Evolutionary conservation across 2,888 invertebrate species (phyloP), one percentile per base, ranked within the genome.

Genomic region (Pyrochroa serraticornis): DNA sequence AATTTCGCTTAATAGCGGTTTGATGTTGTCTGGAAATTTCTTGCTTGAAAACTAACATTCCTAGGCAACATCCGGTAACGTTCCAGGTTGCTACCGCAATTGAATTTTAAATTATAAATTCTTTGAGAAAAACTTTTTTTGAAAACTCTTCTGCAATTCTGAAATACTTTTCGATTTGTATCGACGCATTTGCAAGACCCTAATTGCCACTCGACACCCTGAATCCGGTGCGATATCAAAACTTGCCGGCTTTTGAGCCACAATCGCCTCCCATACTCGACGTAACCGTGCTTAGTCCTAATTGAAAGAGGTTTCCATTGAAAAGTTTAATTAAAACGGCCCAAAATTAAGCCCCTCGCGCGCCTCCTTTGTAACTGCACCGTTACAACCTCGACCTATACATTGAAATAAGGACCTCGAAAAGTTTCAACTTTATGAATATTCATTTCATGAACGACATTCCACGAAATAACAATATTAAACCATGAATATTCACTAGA

Each of bases 361-460:
- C 22, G 22, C 22, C 22, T 3, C 14, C 39, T 14, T 14, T 14
- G 13, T 14, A 39, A 7, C 7, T 38, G 36, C 36, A 35, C n/a
- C 6, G 36, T 35, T 3, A 9, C 36, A 22, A 38, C 7, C 7
- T 38, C 10, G 14, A 38, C 6, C 3, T 39, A 35, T 39, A 39
- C 12, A 12, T 14, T n/a, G n/a, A 39, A 6, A 39, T 14, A 39
- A 39, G 5, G 3, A 12, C 6, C 2, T n/a, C 1, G 1, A 39
- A 10, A 38, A 39, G 39, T 39, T 39, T n/a, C 39, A 3, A 7
- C 5, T 46, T 46, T 50, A 55, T 59, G 55, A 59, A 59, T 59
- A 59, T 59, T 55, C 51, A 59, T 22, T 22, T 22, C 5, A 22
- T 22, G 5, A 22, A 22, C 22, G 22, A 22, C 22, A 22, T 7